Conservation (phyloP, 37 sponge, comb jelly and placozoan species). For the Axinella damicornis region DNA sequence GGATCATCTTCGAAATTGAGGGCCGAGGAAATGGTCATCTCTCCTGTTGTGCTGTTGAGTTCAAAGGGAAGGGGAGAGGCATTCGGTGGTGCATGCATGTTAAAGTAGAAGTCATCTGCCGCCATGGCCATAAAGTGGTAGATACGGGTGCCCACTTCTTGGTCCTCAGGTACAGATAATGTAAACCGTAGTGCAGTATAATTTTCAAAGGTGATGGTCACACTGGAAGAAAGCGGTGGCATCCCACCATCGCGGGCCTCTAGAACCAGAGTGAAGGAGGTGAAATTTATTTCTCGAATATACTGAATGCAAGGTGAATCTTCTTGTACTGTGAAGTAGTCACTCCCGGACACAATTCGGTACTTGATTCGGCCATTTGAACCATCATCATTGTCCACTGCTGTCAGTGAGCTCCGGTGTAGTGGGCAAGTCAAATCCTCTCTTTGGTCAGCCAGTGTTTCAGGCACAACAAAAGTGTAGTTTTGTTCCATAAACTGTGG, state of each 20-base stretch:
- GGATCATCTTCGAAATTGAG: not conserved
- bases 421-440: not conserved
- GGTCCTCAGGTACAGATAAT: conserved; percentile 8
- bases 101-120: not conserved
- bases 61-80: not conserved
- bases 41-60: conserved; percentile 19
- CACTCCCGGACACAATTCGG: not conserved
- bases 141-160: not conserved
- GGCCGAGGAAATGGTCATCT: not conserved
- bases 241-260: conserved; percentile 22
- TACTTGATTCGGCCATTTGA: not conserved
- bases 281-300: not conserved
- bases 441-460: not conserved
- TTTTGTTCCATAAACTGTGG: not conserved
- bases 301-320: conserved; percentile 5
- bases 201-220: conserved; percentile 25
- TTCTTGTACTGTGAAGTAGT: not conserved
- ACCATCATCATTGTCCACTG: conserved; percentile 5
- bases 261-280: not conserved
- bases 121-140: not conserved
- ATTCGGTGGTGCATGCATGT: not conserved
- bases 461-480: not conserved
- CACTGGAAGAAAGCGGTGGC: not conserved
- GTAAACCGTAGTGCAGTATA: conserved; percentile 6
- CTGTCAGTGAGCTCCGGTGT: not conserved